Conservation (phyloP, 2,888 invertebrate genomes). For the Perizoma affinitatum region DNA sequence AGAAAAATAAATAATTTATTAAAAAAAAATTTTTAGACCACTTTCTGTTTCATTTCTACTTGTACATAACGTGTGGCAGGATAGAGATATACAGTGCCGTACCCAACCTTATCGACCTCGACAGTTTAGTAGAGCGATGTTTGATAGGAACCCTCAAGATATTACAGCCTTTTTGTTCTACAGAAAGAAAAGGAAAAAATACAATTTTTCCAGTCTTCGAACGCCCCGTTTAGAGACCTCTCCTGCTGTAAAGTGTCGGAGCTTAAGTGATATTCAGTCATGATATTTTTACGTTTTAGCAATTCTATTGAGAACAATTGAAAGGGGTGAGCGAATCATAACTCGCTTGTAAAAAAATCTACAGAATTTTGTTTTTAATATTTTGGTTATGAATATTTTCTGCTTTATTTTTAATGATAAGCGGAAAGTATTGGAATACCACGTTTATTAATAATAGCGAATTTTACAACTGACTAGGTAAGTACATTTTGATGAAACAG, state of each 20-base stretch:
- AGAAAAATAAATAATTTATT: too few species aligned
- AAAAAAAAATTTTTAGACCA: too few species aligned
- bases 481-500: too few species aligned
- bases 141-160: slow-evolving; percentile 32
- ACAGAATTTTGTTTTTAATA: too few species aligned
- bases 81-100: slow-evolving; percentile 9
- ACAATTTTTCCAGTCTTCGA: slow-evolving; percentile 15
- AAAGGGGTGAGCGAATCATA: too few species aligned
- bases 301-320: slow-evolving; percentile 2
- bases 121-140: slow-evolving; percentile 30
- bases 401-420: too few species aligned
- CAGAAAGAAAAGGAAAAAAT: slow-evolving; percentile 27
- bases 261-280: slow-evolving; percentile 24
- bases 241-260: slow-evolving; percentile 21
- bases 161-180: slow-evolving; percentile 35
- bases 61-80: neutral
- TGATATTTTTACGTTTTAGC: slow-evolving; percentile 20
- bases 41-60: slow-evolving; percentile 1
- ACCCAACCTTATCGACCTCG: slow-evolving; percentile 25
- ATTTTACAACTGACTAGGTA: too few species aligned
- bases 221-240: slow-evolving; percentile 30
- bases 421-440: too few species aligned
- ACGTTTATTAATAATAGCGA: too few species aligned
- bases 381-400: too few species aligned
- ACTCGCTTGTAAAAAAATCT: too few species aligned